These are phyloP conservation scores for Chaunax sp. DNA, from an alignment of 2,797 vertebrate genomes.

Conservation along the genomic window DNA sequence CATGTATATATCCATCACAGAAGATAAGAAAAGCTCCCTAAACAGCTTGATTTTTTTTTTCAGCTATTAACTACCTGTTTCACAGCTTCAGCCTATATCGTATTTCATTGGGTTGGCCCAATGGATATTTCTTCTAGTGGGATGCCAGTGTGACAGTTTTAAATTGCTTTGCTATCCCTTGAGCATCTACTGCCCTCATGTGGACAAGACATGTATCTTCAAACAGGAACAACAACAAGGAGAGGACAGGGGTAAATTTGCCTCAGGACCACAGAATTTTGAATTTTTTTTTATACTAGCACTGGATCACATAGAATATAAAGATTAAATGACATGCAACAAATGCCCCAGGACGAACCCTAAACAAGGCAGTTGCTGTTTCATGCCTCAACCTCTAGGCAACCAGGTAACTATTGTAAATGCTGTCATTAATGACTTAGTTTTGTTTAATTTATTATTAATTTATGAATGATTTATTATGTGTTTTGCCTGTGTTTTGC, in stretches of 20 bases:
- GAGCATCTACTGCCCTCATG: conserved; percentile 73
- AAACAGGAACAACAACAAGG: background rate
- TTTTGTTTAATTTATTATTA: no score
- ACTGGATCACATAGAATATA: no score
- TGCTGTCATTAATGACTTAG: no score
- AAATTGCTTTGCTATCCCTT: conserved; percentile 20
- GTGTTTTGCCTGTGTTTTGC: no score
- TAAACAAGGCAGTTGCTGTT: no score
- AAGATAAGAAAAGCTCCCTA: conserved; percentile 22
- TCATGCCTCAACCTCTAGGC: no score
- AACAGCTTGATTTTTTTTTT: conserved; percentile 22
- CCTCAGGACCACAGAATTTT: background rate
- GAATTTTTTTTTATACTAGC: background rate
- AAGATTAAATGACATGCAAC: no score
- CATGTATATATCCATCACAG: conserved; percentile 44
- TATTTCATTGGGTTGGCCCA: conserved; percentile 45
- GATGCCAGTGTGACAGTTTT: conserved; percentile 13
- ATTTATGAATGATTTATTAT: no score
- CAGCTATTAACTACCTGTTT: conserved; percentile 25
- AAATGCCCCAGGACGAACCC: no score
- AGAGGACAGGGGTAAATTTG: background rate
- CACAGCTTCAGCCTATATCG: conserved; percentile 34
- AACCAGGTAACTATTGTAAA: no score
- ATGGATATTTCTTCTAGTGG: conserved; percentile 27
- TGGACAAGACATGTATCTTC: conserved; percentile 36